A percentile compares a stretch with the other conserved stretches of the same genome.
Evolutionary conservation across 2,888 invertebrate genomes (phyloP).

Genomic region (Pollenia angustigena): DNA sequence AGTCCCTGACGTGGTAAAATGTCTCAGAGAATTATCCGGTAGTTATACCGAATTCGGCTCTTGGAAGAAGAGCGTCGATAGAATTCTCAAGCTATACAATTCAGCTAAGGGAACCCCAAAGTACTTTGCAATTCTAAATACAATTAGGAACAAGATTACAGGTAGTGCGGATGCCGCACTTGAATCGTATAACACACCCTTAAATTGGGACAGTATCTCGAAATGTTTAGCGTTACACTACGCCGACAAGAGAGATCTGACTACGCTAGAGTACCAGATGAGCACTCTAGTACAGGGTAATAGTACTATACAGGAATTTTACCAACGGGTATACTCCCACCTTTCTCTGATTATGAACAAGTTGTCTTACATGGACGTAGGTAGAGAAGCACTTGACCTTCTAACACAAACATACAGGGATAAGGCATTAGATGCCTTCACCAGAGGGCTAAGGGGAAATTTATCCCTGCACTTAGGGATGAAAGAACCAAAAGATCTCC

Average conservation of each 20-base stretch:
- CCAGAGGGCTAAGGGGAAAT: conserved; percentile 9
- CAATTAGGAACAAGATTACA: not conserved
- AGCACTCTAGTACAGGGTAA: conserved; percentile 56
- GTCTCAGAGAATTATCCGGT: conserved; percentile 6
- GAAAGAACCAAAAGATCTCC: conserved; percentile 7
- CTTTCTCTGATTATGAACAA: conserved; percentile 19
- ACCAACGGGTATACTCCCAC: conserved; percentile 37
- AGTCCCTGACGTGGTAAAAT: not conserved
- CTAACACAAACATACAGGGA: conserved; percentile 3
- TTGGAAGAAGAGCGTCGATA: not conserved
- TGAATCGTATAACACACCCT: not conserved
- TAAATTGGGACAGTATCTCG: conserved; percentile 1
- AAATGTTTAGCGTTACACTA: conserved; percentile 64
- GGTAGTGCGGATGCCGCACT: not conserved
- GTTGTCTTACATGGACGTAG: conserved; percentile 19
- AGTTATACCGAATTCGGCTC: not conserved
- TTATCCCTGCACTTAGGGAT: not conserved
- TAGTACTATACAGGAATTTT: conserved; percentile 55
- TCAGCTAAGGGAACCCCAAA: not conserved
- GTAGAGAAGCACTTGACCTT: conserved; percentile 1
- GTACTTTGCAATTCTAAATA: not conserved
- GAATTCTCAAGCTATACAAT: not conserved
- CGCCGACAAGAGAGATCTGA: conserved; percentile 52
- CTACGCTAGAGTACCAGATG: conserved; percentile 58
- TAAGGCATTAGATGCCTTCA: conserved; percentile 2